phyloP scores from a whole-genome alignment of 37 sponge, comb jelly and placozoan species.

The Bolinopsis microptera region DNA sequence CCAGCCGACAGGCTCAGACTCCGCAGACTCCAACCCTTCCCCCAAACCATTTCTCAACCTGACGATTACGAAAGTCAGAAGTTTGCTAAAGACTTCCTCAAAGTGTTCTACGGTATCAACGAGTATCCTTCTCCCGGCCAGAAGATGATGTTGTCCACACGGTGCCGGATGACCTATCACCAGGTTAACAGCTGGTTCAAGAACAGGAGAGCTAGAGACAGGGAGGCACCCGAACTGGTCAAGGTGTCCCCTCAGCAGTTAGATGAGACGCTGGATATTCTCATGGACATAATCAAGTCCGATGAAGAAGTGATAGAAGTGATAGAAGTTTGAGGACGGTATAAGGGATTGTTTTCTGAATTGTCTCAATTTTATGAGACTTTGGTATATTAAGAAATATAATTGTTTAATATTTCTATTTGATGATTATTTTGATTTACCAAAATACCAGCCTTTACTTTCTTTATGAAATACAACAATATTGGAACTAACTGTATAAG shows the following conservation, averaged over 20 bases:
- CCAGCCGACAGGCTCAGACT: neutral
- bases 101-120: slow-evolving; percentile 61
- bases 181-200: slow-evolving; percentile 67
- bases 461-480: neutral
- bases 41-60: neutral
- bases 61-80: slow-evolving; percentile 1
- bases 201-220: slow-evolving; percentile 61
- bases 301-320: neutral
- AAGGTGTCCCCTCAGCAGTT: slow-evolving; percentile 22
- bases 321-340: neutral
- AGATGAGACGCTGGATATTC: slow-evolving; percentile 21
- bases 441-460: neutral
- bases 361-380: slow-evolving; percentile 43
- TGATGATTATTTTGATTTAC: neutral
- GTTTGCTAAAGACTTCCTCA: slow-evolving; percentile 55
- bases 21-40: slow-evolving; percentile 3
- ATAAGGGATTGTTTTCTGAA: neutral
- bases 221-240: slow-evolving; percentile 16
- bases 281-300: slow-evolving; percentile 18
- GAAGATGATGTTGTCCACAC: slow-evolving; percentile 33
- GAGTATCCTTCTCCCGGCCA: slow-evolving; percentile 30
- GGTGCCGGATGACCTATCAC: slow-evolving; percentile 51
- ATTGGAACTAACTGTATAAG: slow-evolving; percentile 68
- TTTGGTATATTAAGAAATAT: neutral
- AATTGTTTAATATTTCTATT: neutral